These are phyloP conservation scores for Pelodytes ibericus DNA, from an alignment of 2,797 vertebrate species.

Conservation along the genomic window DNA sequence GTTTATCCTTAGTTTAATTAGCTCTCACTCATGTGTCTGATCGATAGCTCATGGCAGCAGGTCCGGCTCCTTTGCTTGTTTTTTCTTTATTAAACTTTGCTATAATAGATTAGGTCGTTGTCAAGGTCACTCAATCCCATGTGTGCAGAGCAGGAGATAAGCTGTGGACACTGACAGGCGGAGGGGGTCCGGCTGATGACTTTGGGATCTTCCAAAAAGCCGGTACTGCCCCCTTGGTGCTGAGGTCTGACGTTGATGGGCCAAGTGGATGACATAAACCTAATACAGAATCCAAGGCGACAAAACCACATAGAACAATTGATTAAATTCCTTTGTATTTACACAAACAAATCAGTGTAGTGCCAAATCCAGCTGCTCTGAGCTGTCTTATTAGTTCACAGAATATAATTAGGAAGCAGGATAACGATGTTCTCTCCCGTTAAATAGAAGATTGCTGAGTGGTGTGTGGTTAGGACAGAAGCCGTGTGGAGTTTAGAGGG, in stretches of 20 bases:
- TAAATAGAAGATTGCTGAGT: background rate
- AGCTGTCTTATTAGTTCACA: background rate
- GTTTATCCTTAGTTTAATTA: conserved; percentile 69
- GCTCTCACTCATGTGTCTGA: conserved; percentile 71
- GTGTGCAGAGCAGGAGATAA: conserved; percentile 63
- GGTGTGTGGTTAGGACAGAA: background rate
- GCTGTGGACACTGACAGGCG: conserved; percentile 62
- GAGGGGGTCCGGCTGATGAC: conserved; percentile 6
- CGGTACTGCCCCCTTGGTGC: background rate
- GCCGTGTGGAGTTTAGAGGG: too few species aligned
- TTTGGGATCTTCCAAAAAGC: background rate
- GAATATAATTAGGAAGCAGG: background rate
- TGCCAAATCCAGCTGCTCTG: background rate
- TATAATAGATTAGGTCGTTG: conserved; percentile 72
- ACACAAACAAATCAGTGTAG: background rate
- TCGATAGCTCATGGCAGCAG: conserved; percentile 74
- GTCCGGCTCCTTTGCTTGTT: conserved; percentile 72
- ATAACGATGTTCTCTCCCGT: background rate
- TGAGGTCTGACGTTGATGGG: conserved; percentile 3
- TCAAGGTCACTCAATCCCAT: conserved; percentile 72
- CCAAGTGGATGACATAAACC: background rate
- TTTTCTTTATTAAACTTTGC: conserved; percentile 75
- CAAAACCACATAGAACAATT: background rate
- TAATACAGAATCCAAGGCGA: background rate
- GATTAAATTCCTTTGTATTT: background rate